Base-by-base conservation (phyloP, 2,888 invertebrate genomes). In the Lasioglossum figueresi region DNA sequence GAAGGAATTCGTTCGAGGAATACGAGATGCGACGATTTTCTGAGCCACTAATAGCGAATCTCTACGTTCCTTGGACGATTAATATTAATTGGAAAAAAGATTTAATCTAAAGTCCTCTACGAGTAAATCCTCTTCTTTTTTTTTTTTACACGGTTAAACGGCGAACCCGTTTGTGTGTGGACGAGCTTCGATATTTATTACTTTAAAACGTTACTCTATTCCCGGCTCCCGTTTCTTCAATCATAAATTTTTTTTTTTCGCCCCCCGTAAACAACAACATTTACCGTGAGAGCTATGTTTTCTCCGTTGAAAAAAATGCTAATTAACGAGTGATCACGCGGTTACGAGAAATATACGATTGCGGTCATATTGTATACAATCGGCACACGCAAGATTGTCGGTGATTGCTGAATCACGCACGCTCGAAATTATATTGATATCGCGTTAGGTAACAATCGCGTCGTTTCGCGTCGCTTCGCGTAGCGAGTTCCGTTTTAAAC, bases 361-460 rank as follows among this genome's bases (percentile, higher is more conserved):
- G 52, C 68, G 70, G 16, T 31, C 31, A 40, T 27, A 19, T 75
- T 70, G 71, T 63, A 75, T 76, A 77, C 74, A 85, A 81, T 73
- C 70, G 34, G 34, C 82, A 79, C 79, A 79, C 79, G 76, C 71
- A 86, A 77, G 86, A 85, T 86, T 86, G 86, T 86, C 86, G 85
- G 63, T 82, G 86, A 86, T 82, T 77, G 74, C 85, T 52, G 73
- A 4, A 72, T 77, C 68, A 82, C 86, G 73, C 79, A 66, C 76
- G 40, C 70, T 40, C 37, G 70, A 70, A 68, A 68, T 68, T 37
- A 68, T 68, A 68, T 68, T 37, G 37, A 37, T 37, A 37, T 37
- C 37, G 37, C 68, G 68, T 68, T 37, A 37, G 68, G 68, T 68
- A 23, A 68, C 37, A 4, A 37, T 23, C 34, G 66, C 31, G 66